Evolutionary conservation across 2,797 vertebrate genomes (phyloP), one percentile per base, ranked within the genome.

Genomic region (Antennarius maculatus): DNA sequence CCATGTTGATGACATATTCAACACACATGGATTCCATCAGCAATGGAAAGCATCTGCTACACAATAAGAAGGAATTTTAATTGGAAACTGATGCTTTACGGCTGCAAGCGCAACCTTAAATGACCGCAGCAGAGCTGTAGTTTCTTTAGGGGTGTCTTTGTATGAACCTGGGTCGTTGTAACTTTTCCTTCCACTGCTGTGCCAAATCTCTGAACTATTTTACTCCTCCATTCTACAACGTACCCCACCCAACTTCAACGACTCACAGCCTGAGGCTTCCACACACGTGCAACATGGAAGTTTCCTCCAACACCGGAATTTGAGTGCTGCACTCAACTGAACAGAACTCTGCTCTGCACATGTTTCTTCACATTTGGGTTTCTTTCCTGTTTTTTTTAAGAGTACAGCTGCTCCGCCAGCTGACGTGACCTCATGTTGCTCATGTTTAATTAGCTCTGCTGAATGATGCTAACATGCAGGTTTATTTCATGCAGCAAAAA

Each of bases 1-100:
- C 23, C n/a, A n/a, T 39, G 64, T 67, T 3, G 59, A 59, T 61
- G 83, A 85, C 68, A 87, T 39, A 79, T 56, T 81, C 50, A 63
- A 77, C 61, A 84, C 88, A 91, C 54, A 84, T 87, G 88, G 81
- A 78, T 78, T 74, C 61, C 66, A 86, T 89, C 78, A 87, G 57
- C 54, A 54, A 42, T 61, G 68, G 80, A 69, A 80, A 65, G 59
- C 50, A 63, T 74, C 76, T 60, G 69, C 66, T 42, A 61, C 61
- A 81, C 60, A 89, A 84, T 79, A 82, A 89, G 83, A 65, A 81
- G 49, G 69, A 54, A 73, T 85, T 77, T 86, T 88, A 86, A 92
- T 89, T 82, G 63, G 71, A 80, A 90, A 76, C 82, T 73, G 72
- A 76, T 91, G 90, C 69, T 72, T 80, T 46, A 28, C 51, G 72